Percentiles rank a stretch among this genome's conserved stretches.
Evolutionary conservation across 23 tunicate genomes (phyloP).

Genomic region (Styela clava): DNA sequence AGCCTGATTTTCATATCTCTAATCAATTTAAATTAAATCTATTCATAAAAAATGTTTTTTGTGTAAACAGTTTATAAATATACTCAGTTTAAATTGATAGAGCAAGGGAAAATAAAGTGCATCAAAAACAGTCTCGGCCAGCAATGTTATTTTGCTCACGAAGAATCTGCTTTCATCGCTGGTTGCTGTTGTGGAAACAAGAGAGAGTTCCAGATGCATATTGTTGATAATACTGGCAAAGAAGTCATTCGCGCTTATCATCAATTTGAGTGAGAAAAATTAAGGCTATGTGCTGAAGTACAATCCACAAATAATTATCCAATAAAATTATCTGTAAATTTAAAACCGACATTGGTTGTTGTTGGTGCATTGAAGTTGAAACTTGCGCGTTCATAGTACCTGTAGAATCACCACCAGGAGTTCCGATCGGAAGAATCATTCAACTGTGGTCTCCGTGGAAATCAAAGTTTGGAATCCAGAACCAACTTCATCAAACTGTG

Average conservation of each 20-base stretch:
- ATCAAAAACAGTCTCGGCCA: constrained; percentile 66
- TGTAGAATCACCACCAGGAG: constrained; percentile 74
- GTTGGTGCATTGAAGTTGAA: constrained; percentile 87
- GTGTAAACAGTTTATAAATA: constrained; percentile 60
- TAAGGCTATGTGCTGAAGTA: too few species aligned
- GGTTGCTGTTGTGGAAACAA: constrained; percentile 7
- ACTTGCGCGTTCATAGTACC: constrained; percentile 48
- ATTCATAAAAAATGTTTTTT: constrained; percentile 94
- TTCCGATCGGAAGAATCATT: constrained; percentile 47
- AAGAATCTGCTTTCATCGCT: constrained; percentile 28
- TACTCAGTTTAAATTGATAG: constrained; percentile 43
- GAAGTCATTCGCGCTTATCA: constrained; percentile 13
- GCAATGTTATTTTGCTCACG: constrained; percentile 72
- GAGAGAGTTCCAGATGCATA: constrained; percentile 22
- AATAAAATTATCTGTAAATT: too few species aligned
- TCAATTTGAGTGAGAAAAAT: constrained; percentile 45
- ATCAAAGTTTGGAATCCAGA: constrained; percentile 46
- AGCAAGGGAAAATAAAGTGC: background rate
- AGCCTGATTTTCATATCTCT: too few species aligned
- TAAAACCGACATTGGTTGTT: constrained; percentile 89
- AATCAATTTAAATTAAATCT: constrained; percentile 74
- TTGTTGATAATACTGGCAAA: constrained; percentile 18
- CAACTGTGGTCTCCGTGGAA: constrained; percentile 78
- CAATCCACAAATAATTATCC: too few species aligned
- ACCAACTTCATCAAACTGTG: constrained; percentile 40